Base-by-base conservation (phyloP, 2,888 invertebrate species). In the Adela reaumurella region DNA sequence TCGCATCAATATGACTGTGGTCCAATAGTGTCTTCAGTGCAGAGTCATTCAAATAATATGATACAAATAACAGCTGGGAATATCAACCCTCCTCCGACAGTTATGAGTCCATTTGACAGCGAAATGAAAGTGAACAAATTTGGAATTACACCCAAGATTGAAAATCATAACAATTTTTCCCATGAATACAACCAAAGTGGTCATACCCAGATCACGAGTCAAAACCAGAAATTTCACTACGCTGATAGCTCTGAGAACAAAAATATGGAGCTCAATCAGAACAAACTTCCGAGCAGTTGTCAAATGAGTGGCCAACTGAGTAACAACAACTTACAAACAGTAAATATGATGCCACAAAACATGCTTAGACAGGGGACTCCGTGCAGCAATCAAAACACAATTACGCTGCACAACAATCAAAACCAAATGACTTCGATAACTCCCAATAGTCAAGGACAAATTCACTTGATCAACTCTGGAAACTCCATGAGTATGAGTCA, bases 61-160 rank as follows among this genome's bases (percentile, higher is more conserved):
- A 78, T 78, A 52, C 78, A 78, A 60, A 78, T 78, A 53, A 68
- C 73, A 52, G 68, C 78, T 51, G 78, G 78, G 50, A 78, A 76
- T 53, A 77, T 78, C 54, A 77, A 77, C 54, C 61, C 74, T 14
- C 74, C 76, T 16, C 65, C 73, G 29, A 67, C 74, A 10, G 20
- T 20, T 24, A 70, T 76, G 59, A 73, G 63, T 46, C 73, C 63
- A 56, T 78, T 78, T 53, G 77, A 78, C 56, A 67, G 73, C 10
- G 78, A 78, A 53, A 78, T 78, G 46, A 76, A 76, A 61, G 56
- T 78, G 42, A 78, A 76, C 52, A 78, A 78, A 58, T 76, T 78
- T 19, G 78, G 77, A 54, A 72, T 77, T 19, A 61, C 78, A 48
- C 77, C 78, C 2, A 78, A 78, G 57, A 56, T 78, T 14, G 78